Evolutionary conservation across 2,797 vertebrate species (phyloP), one percentile per base, ranked within the genome.

Genomic region (Tamandua tetradactyla): DNA sequence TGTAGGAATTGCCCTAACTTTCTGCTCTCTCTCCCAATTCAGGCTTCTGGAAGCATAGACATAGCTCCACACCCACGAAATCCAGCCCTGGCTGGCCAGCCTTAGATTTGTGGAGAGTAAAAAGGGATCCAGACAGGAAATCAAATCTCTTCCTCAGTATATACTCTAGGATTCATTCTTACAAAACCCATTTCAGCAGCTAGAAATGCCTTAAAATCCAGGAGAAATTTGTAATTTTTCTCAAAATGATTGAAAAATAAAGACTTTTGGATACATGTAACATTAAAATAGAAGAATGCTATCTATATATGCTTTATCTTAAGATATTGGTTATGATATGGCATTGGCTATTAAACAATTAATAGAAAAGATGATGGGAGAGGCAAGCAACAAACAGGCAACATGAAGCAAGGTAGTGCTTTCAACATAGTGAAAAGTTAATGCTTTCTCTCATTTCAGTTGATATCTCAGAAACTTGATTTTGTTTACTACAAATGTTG

Each of bases 191-290:
- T 42, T 93, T 12, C 10, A 49, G 27, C 23, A 74, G 7, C 37
- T 32, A 44, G 22, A 92, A 85, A 91, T 90, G 57, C 42, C 32
- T 72, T 94, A 71, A 88, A 80, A 83, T 78, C 25, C 79, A 4
- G 9, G 11, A 32, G 23, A 90, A 81, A 37, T 75, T n/a, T 61
- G 5, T 15, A 66, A 37, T 69, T 89, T 79, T 42, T 62, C 27
- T 57, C 25, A 83, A 87, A 79, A 52, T 76, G 7, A 84, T 62
- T 79, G 6, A 42, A 83, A 89, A 92, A 57, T 44, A 69, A 91
- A 80, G 2, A 89, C 37, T 37, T 88, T 89, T 32, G 49, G 10
- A 57, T n/a, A 59, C 3, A 8, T 35, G 15, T 71, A 76, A 30
- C 40, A 75, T 64, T 66, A 47, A 83, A 92, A 61, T 76, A 44